A percentile compares a stretch with the other conserved stretches of the same genome.
phyloP scores from a whole-genome alignment of 1,140 invertebrate species.

The Lithobius niger region DNA sequence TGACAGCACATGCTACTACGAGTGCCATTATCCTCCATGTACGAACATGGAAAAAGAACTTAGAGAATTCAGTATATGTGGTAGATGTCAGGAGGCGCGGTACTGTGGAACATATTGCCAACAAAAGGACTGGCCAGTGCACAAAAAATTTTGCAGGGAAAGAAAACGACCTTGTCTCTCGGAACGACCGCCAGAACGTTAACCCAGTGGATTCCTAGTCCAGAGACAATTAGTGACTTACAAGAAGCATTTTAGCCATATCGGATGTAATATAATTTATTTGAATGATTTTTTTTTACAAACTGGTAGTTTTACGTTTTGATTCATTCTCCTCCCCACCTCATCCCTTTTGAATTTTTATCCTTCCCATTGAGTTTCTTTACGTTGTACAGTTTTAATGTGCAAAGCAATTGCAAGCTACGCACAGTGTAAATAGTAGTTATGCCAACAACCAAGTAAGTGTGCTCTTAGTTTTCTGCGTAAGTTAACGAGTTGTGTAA shows the following conservation, averaged over 20 bases:
- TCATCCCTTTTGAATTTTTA: too few species aligned
- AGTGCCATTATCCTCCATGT: constrained; percentile 43
- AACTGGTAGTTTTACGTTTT: too few species aligned
- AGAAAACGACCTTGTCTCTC: constrained; percentile 22
- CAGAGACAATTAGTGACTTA: neutral
- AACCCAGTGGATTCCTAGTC: constrained; percentile 2
- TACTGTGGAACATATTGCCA: constrained; percentile 40
- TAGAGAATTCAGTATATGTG: constrained; percentile 43
- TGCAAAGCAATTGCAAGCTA: too few species aligned
- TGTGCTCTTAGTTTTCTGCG: too few species aligned
- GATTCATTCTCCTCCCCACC: too few species aligned
- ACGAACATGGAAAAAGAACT: constrained; percentile 40
- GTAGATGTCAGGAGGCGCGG: constrained; percentile 38
- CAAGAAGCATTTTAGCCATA: constrained; percentile 1
- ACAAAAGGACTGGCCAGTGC: constrained; percentile 38
- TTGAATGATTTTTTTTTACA: neutral
- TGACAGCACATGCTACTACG: constrained; percentile 36
- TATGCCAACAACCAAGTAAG: too few species aligned
- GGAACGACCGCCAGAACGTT: constrained; percentile 28
- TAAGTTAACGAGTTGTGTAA: too few species aligned
- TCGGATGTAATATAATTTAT: constrained; percentile 7
- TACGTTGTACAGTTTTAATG: too few species aligned
- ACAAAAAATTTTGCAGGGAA: constrained; percentile 36
- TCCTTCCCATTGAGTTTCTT: too few species aligned
- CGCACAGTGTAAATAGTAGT: too few species aligned